Evolutionary conservation across 2,797 vertebrate genomes (phyloP), one percentile per base, ranked within the genome.

Genomic region (Myotis planiceps): DNA sequence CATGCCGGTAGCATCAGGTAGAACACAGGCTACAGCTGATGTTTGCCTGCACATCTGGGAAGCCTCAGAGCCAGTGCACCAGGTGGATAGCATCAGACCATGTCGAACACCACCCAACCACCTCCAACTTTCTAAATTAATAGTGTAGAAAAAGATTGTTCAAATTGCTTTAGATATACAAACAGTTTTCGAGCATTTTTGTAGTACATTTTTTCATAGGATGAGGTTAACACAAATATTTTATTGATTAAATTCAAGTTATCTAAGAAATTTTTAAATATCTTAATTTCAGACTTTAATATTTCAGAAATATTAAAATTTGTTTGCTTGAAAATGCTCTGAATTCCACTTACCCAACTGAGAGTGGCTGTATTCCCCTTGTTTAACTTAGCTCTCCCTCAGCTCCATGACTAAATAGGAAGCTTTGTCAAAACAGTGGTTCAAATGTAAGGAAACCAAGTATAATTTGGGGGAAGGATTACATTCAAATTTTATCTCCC

Each of bases 221-320:
- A 69, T 91, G 2, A n/a, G 92, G 10, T 25, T 39, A 93, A 34
- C 71, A 65, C 10, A 84, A 78, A 68, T 60, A 86, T 60, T 72
- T 83, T 83, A 96, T 55, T 80, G 29, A 80, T 88, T 55, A 78
- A 90, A 79, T 74, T 9, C 9, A 80, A 60, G 25, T 92, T 81
- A 90, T 34, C n/a, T 45, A 69, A 65, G 34, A 85, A 82, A 45
- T 91, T 82, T 23, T 55, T 79, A 92, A 63, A 86, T 49, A 75
- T 18, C 27, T 51, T 92, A 27, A 53, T 80, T 92, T 83, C 45
- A 68, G 23, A 8, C 9, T 16, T 90, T 39, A 51, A 6, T 78
- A 1, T 82, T 85, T 65, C 15, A 60, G 13, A 92, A 90, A 88
- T 79, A 63, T 66, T 71, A 82, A 85, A 4, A 74, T 71, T 79